Conservation (phyloP, 2,888 invertebrate genomes). For the Rhynchonema sp. region DNA sequence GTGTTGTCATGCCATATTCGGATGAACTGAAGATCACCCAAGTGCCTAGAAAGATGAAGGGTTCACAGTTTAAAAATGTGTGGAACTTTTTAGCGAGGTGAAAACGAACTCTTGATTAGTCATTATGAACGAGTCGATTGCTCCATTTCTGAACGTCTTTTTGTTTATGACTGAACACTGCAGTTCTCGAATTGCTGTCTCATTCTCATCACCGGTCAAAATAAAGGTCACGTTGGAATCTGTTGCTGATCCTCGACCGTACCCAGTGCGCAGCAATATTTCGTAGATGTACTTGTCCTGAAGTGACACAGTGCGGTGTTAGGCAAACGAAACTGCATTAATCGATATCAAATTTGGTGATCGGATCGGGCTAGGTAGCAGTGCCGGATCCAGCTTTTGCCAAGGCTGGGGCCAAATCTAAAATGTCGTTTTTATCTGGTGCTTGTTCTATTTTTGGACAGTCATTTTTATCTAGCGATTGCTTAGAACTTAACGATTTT, state of each 20-base stretch:
- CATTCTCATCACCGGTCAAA: conserved; percentile 25
- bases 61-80: not conserved
- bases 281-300: conserved; percentile 29
- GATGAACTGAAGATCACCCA: conserved; percentile 18
- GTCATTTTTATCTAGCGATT: no score
- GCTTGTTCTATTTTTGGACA: no score
- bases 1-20: conserved; percentile 38
- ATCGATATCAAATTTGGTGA: no score
- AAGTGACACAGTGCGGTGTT: no score
- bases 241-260: conserved; percentile 14
- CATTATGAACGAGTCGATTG: conserved; percentile 28
- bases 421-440: no score
- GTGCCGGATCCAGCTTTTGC: no score
- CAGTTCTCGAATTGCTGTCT: conserved; percentile 19
- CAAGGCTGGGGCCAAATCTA: no score
- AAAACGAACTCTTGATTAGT: conserved; percentile 6
- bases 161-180: conserved; percentile 16
- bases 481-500: no score
- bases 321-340: no score
- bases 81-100: not conserved
- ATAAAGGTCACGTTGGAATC: conserved; percentile 18
- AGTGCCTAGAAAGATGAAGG: no score
- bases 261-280: conserved; percentile 23
- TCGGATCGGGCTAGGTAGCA: no score
- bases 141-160: conserved; percentile 21